Conservation (phyloP, 2,797 vertebrate genomes). For the Pseudochromis fuscus region DNA sequence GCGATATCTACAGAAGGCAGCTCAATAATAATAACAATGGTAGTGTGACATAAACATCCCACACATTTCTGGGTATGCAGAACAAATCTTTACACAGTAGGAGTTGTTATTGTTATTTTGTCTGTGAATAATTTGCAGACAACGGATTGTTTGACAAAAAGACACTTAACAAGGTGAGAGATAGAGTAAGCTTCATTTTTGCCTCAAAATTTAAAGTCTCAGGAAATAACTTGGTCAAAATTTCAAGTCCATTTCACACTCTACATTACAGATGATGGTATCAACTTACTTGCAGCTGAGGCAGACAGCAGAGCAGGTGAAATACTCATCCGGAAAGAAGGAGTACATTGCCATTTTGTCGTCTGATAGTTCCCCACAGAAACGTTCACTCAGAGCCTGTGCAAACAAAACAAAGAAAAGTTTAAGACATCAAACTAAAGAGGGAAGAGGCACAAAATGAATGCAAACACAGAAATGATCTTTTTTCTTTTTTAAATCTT, state of each 20-base stretch:
- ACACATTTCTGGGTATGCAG: not conserved
- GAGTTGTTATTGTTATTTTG: not conserved
- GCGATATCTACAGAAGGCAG: not conserved
- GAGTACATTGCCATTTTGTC: conserved; percentile 83
- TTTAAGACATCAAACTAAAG: conserved; percentile 12
- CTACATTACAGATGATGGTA: not conserved
- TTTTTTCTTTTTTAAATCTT: not conserved
- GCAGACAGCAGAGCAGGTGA: conserved; percentile 88
- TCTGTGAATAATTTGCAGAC: not conserved
- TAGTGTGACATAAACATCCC: not conserved
- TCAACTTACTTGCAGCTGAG: conserved; percentile 88
- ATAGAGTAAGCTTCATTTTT: not conserved
- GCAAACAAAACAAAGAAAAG: not conserved
- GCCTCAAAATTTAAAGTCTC: not conserved
- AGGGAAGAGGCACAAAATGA: not conserved
- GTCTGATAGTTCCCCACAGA: conserved; percentile 87
- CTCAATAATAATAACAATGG: not conserved
- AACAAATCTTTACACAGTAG: not conserved
- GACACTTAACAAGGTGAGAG: not conserved
- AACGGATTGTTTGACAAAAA: not conserved
- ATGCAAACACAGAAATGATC: not conserved
- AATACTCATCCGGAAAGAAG: conserved; percentile 91
- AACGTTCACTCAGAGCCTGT: conserved; percentile 86
- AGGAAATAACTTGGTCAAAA: not conserved
- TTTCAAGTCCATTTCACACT: not conserved